Conservation (phyloP, 2,797 vertebrate species). For the Valencia hispanica region DNA sequence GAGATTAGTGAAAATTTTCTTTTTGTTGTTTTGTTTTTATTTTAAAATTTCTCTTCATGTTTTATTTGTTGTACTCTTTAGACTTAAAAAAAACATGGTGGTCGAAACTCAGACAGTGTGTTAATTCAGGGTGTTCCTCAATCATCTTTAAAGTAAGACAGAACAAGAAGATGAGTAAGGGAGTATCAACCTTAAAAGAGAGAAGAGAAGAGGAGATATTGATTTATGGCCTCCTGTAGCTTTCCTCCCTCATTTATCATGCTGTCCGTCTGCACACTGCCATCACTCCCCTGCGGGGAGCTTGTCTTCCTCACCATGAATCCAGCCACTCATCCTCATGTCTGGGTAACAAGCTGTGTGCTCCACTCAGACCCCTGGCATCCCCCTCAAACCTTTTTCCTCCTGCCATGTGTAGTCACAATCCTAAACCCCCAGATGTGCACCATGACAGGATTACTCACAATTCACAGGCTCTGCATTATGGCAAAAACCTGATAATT, state of each 20-base stretch:
- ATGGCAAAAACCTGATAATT: conserved; percentile 50
- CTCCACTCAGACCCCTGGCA: conserved; percentile 48
- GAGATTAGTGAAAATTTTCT: not conserved
- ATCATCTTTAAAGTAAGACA: conserved; percentile 72
- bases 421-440: conserved; percentile 43
- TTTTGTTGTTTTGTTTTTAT: not conserved
- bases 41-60: not conserved
- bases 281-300: conserved; percentile 60
- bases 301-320: conserved; percentile 54
- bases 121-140: conserved; percentile 59
- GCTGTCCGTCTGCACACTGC: conserved; percentile 61
- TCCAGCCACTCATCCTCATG: conserved; percentile 61
- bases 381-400: conserved; percentile 10
- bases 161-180: conserved; percentile 55
- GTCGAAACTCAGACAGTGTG: conserved; percentile 9
- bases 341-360: conserved; percentile 67
- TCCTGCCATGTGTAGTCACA: conserved; percentile 44
- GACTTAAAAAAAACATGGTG: not conserved
- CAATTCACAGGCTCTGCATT: conserved; percentile 35
- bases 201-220: conserved; percentile 67
- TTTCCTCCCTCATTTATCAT: conserved; percentile 75
- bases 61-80: not conserved
- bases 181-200: conserved; percentile 66
- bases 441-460: conserved; percentile 59
- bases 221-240: conserved; percentile 77